Percentiles rank a stretch among this genome's conserved stretches.
Evolutionary conservation across 2,113 vertebrate genomes (phyloP).

Genomic region (Porphyrio hochstetteri): DNA sequence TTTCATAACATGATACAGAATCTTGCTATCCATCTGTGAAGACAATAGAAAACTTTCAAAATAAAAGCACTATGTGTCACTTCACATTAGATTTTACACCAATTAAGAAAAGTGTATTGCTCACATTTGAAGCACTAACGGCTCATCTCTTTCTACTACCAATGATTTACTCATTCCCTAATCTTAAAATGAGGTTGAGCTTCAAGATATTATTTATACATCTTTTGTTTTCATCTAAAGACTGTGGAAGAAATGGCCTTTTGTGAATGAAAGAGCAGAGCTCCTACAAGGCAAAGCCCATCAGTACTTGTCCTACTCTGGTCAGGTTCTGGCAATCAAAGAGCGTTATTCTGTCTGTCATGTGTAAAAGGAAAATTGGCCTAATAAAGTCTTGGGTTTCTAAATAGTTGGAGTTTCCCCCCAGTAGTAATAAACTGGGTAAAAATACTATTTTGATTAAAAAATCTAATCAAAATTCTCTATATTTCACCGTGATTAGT

Average conservation of each 20-base stretch:
- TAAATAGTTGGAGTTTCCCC: too few relatives aligned
- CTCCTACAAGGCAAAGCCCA: too few relatives aligned
- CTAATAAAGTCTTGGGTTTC: not conserved
- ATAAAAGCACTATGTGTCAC: not conserved
- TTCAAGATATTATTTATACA: not conserved
- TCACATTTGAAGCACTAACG: not conserved
- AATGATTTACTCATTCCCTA: not conserved
- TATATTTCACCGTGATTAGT: fast-evolving
- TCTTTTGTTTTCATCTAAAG: not conserved
- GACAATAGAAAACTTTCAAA: not conserved
- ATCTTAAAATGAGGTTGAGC: not conserved
- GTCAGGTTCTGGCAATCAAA: not conserved
- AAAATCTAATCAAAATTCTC: not conserved
- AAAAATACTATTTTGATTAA: not conserved
- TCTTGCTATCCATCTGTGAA: not conserved
- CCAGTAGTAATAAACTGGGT: not conserved
- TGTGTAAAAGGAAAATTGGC: not conserved
- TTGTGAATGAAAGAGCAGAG: too few relatives aligned
- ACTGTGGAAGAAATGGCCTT: not conserved
- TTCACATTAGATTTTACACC: not conserved
- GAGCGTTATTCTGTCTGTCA: fast-evolving
- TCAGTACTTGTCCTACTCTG: not conserved
- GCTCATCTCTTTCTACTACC: not conserved
- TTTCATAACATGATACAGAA: not conserved
- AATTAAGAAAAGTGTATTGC: not conserved